These are phyloP conservation scores for Arrhopalites spinosus DNA, from an alignment of 2,888 invertebrate genomes.

Conservation along the genomic window DNA sequence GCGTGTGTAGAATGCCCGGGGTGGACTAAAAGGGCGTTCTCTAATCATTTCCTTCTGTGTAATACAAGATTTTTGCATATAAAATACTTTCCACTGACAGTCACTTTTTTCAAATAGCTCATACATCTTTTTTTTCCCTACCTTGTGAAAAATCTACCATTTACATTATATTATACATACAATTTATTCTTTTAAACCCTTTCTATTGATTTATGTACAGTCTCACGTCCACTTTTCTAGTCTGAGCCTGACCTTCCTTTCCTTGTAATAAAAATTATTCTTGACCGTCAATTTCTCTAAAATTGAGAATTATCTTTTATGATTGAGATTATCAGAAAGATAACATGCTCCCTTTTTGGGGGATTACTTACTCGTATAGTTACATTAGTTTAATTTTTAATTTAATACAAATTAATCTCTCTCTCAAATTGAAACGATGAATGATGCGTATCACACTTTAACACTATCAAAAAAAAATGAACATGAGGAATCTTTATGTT, in stretches of 20 bases:
- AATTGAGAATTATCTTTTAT: no score
- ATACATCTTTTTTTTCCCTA: conserved; percentile 18
- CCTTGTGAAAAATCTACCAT: background rate
- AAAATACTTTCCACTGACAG: conserved; percentile 42
- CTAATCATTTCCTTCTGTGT: conserved; percentile 40
- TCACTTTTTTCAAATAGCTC: conserved; percentile 24
- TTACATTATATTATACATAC: background rate
- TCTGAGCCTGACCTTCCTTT: conserved; percentile 22
- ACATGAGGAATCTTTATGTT: no score
- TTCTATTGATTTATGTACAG: conserved; percentile 4
- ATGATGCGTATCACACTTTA: no score
- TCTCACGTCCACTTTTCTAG: background rate
- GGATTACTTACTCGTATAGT: no score
- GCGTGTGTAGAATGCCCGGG: conserved; percentile 33
- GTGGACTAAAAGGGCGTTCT: conserved; percentile 40
- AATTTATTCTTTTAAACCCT: background rate
- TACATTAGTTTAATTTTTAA: no score
- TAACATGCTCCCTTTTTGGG: no score
- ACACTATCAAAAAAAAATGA: no score
- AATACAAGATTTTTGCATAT: conserved; percentile 42
- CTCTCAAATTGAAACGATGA: no score
- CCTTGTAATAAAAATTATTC: background rate
- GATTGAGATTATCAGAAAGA: no score
- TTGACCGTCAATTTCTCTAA: no score
- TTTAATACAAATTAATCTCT: no score